A percentile compares a stretch with the other conserved stretches of the same genome.
Conservation (phyloP, 1,140 invertebrate genomes). For the Pygmarrhopalites habei region DNA sequence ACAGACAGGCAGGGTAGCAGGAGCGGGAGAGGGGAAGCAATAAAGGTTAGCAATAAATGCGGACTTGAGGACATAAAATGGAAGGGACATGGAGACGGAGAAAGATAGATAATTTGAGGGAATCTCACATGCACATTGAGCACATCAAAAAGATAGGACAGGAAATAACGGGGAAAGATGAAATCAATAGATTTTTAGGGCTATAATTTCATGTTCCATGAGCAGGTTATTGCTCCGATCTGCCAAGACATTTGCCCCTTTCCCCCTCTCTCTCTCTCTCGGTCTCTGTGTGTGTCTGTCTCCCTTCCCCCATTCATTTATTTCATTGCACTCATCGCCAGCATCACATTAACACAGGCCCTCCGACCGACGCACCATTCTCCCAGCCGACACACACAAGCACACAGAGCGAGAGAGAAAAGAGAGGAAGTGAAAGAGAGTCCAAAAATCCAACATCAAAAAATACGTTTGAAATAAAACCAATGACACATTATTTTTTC, state of each 20-base stretch:
- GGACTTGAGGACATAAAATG: slow-evolving; percentile 11
- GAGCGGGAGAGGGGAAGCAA: not conserved
- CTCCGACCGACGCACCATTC: too few relatives aligned
- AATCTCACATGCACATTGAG: slow-evolving; percentile 9
- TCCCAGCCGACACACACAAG: not conserved
- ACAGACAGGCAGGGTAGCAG: not conserved
- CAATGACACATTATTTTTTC: too few relatives aligned
- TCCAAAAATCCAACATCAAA: too few relatives aligned
- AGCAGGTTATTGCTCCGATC: slow-evolving; percentile 8
- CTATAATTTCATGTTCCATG: slow-evolving; percentile 13
- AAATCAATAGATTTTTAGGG: slow-evolving; percentile 14
- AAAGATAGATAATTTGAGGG: slow-evolving; percentile 14
- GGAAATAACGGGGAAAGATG: not conserved
- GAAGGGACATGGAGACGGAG: slow-evolving; percentile 2
- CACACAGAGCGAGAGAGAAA: too few relatives aligned
- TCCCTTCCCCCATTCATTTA: too few relatives aligned
- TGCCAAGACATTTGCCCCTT: slow-evolving; percentile 14
- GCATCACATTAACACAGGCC: too few relatives aligned
- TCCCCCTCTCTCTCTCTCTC: not conserved
- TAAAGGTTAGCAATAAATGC: slow-evolving; percentile 12
- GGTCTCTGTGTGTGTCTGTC: too few relatives aligned
- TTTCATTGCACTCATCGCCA: too few relatives aligned
- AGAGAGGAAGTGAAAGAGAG: too few relatives aligned
- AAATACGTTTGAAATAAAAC: too few relatives aligned
- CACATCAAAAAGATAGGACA: slow-evolving; percentile 4